A percentile compares a stretch with the other conserved stretches of the same genome.
Conservation (phyloP, 2,888 invertebrate genomes). For the Rapana venosa region DNA sequence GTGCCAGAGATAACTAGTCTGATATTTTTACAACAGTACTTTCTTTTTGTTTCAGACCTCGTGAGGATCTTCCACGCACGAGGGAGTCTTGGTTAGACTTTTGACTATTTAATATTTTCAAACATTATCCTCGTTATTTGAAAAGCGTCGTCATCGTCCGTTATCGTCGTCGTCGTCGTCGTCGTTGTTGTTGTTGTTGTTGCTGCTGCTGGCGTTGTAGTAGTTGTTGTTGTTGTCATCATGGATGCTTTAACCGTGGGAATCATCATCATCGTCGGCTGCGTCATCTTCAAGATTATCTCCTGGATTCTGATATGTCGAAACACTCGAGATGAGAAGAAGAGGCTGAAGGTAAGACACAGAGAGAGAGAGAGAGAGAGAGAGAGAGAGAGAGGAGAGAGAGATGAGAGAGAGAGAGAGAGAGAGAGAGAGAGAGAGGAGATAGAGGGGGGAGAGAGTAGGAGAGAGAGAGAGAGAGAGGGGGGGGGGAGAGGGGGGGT, state of each 20-base stretch:
- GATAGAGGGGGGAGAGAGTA: not conserved
- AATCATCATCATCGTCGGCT: conserved; percentile 36
- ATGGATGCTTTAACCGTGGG: not conserved
- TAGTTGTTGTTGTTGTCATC: not conserved
- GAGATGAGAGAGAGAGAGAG: too few relatives aligned
- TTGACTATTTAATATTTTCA: not conserved
- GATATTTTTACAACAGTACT: not conserved
- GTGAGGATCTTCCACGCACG: not conserved
- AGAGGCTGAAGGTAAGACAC: not conserved
- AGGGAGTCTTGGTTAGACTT: not conserved
- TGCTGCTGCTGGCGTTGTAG: too few relatives aligned
- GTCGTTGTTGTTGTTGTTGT: not conserved
- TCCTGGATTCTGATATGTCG: not conserved
- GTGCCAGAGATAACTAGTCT: too few relatives aligned
- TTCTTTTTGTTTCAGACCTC: not conserved
- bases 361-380: not conserved
- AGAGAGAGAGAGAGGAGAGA: too few relatives aligned
- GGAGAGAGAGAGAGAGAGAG: not conserved
- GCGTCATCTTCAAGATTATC: conserved; percentile 35
- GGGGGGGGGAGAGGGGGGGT: not conserved
- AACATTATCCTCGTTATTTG: not conserved
- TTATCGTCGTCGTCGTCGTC: not conserved
- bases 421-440: too few relatives aligned
- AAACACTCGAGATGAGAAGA: not conserved
- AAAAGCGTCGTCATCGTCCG: not conserved